These are phyloP conservation scores for Nomia melanderi DNA, from an alignment of 1,140 invertebrate species.

Conservation along the genomic window DNA sequence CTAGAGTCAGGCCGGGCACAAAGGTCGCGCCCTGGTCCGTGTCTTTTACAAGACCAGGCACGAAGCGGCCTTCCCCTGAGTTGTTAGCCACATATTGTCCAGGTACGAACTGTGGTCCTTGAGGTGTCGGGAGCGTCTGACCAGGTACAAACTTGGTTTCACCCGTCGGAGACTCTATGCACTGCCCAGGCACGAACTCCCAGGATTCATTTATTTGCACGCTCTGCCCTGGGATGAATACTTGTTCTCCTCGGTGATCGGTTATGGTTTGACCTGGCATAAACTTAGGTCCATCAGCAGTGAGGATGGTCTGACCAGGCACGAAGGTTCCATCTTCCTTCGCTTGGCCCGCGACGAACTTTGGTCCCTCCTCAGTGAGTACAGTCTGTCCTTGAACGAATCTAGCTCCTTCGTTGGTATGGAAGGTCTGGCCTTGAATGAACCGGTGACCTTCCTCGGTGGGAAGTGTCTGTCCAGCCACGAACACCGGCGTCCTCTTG, in stretches of 20 bases:
- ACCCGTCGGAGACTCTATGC: constrained; percentile 73
- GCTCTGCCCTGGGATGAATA: constrained; percentile 81
- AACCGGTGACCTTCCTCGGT: constrained; percentile 74
- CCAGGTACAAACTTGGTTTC: constrained; percentile 84
- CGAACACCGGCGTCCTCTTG: constrained; percentile 77
- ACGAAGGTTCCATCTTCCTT: constrained; percentile 82
- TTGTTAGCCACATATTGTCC: constrained; percentile 84
- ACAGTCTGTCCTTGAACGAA: constrained; percentile 86
- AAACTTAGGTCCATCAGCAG: constrained; percentile 82
- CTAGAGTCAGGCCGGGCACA: constrained; percentile 85
- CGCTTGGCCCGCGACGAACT: constrained; percentile 86
- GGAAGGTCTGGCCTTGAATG: constrained; percentile 80
- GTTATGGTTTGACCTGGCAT: constrained; percentile 83
- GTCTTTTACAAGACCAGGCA: constrained; percentile 82
- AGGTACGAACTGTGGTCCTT: constrained; percentile 84
- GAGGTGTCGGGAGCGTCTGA: constrained; percentile 82
- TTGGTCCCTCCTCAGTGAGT: constrained; percentile 84
- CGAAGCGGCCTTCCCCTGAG: constrained; percentile 82
- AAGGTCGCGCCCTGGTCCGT: constrained; percentile 80
- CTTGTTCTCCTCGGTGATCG: constrained; percentile 79
- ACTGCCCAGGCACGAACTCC: constrained; percentile 81
- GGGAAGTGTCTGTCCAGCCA: constrained; percentile 80
- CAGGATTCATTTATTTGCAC: constrained; percentile 70
- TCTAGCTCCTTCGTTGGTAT: constrained; percentile 78
- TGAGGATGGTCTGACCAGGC: constrained; percentile 86